These are phyloP conservation scores for Danio kyathit DNA, from an alignment of 2,797 vertebrate species.

Conservation along the genomic window DNA sequence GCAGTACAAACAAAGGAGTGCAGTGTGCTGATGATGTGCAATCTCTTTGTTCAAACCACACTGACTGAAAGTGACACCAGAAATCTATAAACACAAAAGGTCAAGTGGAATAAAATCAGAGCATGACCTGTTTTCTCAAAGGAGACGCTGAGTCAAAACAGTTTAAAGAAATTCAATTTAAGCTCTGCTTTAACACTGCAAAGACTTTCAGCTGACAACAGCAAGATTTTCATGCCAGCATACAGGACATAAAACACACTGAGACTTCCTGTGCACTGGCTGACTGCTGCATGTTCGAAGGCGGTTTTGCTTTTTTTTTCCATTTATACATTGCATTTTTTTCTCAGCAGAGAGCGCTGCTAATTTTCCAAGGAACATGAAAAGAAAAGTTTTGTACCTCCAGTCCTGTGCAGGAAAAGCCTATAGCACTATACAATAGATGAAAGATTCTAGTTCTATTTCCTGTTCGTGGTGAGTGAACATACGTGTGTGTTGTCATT, in stretches of 20 bases:
- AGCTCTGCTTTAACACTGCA: not conserved
- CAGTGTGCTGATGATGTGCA: not conserved
- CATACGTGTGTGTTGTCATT: too few relatives aligned
- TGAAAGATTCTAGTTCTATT: too few relatives aligned
- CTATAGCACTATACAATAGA: not conserved
- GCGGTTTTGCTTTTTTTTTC: not conserved
- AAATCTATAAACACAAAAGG: constrained; percentile 17
- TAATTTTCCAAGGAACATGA: not conserved
- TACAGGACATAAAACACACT: not conserved
- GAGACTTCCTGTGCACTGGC: not conserved
- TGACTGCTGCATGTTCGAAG: constrained; percentile 5
- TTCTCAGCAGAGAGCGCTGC: not conserved
- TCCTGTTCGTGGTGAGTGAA: too few relatives aligned
- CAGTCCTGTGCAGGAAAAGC: not conserved
- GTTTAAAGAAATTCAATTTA: constrained; percentile 3
- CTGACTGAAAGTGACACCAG: not conserved
- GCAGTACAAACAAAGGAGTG: not conserved
- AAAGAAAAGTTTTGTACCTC: not conserved
- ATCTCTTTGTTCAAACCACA: not conserved
- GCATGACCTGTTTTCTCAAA: not conserved
- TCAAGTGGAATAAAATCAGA: not conserved
- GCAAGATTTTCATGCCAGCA: constrained; percentile 1
- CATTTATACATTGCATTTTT: not conserved
- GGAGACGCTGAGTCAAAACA: constrained; percentile 17
- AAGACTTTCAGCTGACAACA: constrained; percentile 12